Conservation (phyloP, 2,888 invertebrate species). For the Philopedon plagiatum region DNA sequence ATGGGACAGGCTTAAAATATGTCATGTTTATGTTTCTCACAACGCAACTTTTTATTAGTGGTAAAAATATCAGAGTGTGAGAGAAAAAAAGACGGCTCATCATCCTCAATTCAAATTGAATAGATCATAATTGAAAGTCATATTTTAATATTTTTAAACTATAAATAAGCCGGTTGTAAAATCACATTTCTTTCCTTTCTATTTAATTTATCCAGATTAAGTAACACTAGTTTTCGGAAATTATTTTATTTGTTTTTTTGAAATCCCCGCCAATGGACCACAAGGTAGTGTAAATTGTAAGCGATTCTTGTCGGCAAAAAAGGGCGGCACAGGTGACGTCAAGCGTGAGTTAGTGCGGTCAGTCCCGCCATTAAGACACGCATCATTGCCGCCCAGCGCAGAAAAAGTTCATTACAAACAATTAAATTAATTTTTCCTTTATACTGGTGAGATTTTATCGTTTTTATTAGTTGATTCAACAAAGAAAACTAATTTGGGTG, state of each 20-base stretch:
- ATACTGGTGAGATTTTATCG: conserved; percentile 31
- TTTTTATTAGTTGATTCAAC: conserved; percentile 20
- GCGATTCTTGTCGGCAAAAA: conserved; percentile 60
- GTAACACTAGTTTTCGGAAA: no score
- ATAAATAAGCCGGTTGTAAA: no score
- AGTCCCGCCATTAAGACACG: conserved; percentile 57
- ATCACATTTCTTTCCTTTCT: no score
- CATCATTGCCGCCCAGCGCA: conserved; percentile 54
- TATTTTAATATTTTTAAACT: no score
- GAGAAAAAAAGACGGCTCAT: no score
- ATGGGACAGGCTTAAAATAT: no score
- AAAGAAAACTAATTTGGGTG: conserved; percentile 14
- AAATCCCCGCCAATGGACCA: conserved; percentile 2
- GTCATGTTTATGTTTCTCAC: no score
- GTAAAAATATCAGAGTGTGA: no score
- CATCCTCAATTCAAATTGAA: no score
- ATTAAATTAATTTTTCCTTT: conserved; percentile 57
- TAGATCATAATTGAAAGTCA: no score
- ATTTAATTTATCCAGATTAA: no score
- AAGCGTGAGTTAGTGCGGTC: conserved; percentile 59
- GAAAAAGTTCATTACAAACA: conserved; percentile 56
- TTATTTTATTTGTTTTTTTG: not conserved
- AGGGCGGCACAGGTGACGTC: conserved; percentile 60
- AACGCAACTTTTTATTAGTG: no score
- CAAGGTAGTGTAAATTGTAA: conserved; percentile 56